Evolutionary conservation across 1,140 invertebrate species (phyloP), one percentile per base, ranked within the genome.

Genomic region (Hycleus phaleratus): DNA sequence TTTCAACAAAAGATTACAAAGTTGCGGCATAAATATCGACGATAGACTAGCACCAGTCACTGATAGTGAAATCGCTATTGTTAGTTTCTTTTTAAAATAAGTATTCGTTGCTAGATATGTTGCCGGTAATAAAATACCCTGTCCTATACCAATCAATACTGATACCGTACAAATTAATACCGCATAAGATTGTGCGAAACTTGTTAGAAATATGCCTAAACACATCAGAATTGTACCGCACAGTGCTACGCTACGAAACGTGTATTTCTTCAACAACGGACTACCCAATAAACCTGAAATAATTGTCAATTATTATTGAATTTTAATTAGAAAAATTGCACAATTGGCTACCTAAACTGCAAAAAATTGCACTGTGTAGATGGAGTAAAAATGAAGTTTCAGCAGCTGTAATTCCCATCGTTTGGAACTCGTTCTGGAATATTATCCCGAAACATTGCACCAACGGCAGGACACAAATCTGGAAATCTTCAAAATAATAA

Each of bases 71-170:
- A 73, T 68, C 5, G 76, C 77, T 55, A 75, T 62, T 12, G 74
- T 71, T 46, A 77, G 66, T 58, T 67, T 70, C 62, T 74, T 73
- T 38, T 68, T 68, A 62, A 78, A 78, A 53, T 76, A 78, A 5
- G 72, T 68, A 61, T 76, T 75, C 12, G 74, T 62, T 0, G 73
- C 73, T 18, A 77, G 56, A 48, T 71, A 72, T 8, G 65, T 69
- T 4, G 65, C 68, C 11, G 71, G 71, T 53, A 73, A 60, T 24
- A 73, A 39, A 50, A 71, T 72, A n/a, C 71, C 71, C 56, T 73
- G 71, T 8, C 71, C 72, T 9, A 69, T 18, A 46, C 72, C 72
- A 57, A 68, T 68, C 57, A 72, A 56, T 60, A 73, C 59, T 10
- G 71, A 66, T 18, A 71, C 57, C 8, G 70, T 66, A 42, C 66